Evolutionary conservation across 1,140 invertebrate genomes (phyloP).

Genomic region (Solen grandis): DNA sequence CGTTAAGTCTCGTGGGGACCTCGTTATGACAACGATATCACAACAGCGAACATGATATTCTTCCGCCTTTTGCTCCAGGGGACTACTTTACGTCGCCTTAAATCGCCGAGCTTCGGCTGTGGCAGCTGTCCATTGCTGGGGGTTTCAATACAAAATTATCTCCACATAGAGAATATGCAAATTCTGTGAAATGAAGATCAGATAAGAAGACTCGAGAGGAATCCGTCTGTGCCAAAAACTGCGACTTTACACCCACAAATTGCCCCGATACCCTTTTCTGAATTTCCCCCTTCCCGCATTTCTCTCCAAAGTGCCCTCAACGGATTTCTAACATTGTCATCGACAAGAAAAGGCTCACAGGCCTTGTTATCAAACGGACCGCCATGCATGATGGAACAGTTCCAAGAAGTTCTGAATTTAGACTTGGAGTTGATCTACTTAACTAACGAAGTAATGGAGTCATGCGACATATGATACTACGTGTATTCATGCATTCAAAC

Average conservation of each 20-base stretch:
- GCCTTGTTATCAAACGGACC: too few species aligned
- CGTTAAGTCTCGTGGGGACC: constrained; percentile 31
- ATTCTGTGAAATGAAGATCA: background rate
- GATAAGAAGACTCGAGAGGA: background rate
- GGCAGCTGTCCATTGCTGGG: constrained; percentile 38
- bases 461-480: too few species aligned
- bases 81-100: constrained; percentile 47
- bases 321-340: too few species aligned
- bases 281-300: too few species aligned
- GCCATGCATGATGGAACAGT: too few species aligned
- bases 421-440: too few species aligned
- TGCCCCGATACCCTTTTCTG: too few species aligned
- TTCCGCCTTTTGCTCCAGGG: constrained; percentile 35
- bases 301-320: too few species aligned
- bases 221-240: background rate
- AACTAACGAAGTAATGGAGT: too few species aligned
- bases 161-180: background rate
- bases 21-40: constrained; percentile 29
- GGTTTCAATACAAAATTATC: constrained; percentile 36
- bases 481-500: too few species aligned
- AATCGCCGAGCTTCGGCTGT: constrained; percentile 1
- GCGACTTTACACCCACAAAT: background rate
- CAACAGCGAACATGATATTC: constrained; percentile 47
- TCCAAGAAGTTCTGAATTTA: too few species aligned
- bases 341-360: too few species aligned